A percentile compares a stretch with the other conserved stretches of the same genome.
These are phyloP conservation scores for Palythoa caribaeorum DNA, from an alignment of 92 coral and sea anemone genomes.

Conservation along the genomic window DNA sequence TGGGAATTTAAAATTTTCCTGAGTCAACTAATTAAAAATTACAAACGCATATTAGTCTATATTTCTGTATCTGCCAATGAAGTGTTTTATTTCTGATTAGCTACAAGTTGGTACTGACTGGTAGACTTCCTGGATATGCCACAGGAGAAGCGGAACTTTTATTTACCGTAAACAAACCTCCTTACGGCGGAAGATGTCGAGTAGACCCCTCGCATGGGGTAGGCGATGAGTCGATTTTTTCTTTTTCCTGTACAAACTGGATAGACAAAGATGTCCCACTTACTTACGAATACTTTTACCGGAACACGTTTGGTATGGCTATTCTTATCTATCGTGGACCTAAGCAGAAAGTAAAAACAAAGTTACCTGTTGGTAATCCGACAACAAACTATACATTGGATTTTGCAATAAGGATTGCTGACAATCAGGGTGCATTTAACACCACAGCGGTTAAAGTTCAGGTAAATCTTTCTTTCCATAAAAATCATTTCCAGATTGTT, in stretches of 20 bases:
- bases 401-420: conserved; percentile 11
- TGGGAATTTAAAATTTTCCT: no score
- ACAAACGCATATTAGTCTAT: no score
- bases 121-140: conserved; percentile 3
- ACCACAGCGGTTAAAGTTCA: conserved; percentile 10
- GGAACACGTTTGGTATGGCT: conserved; percentile 3
- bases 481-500: neutral
- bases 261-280: conserved; percentile 20
- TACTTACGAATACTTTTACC: conserved; percentile 22
- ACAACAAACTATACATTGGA: conserved; percentile 6
- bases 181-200: conserved; percentile 10
- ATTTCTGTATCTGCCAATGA: neutral
- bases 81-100: neutral
- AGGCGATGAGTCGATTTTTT: conserved; percentile 8
- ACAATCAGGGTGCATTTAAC: conserved; percentile 8
- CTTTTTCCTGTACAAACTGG: conserved; percentile 29
- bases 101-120: conserved; percentile 6
- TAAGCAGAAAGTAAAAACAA: neutral
- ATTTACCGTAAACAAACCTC: conserved; percentile 23
- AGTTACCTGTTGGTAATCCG: conserved; percentile 17
- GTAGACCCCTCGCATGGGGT: conserved; percentile 21
- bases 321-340: conserved; percentile 34
- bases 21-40: neutral
- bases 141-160: conserved; percentile 19
- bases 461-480: neutral